Conservation (phyloP, 2,113 vertebrate species). For the Mungos mungo region DNA sequence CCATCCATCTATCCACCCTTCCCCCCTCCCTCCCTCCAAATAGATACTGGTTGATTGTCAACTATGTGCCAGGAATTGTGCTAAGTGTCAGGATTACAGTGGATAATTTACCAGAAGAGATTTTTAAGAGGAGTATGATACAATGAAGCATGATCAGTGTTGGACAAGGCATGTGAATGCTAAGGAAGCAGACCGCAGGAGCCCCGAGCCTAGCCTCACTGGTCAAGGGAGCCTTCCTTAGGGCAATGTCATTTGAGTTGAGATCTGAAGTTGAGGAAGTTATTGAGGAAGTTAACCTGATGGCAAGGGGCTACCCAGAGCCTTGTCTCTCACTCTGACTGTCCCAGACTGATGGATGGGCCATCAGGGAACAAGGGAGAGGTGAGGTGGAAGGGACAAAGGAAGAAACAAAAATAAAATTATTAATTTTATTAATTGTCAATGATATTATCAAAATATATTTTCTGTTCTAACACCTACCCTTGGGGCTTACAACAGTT, state of each 20-base stretch:
- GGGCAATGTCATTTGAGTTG: not conserved
- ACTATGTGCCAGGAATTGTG: not conserved
- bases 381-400: not conserved
- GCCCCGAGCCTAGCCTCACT: not conserved
- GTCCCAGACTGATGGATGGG: not conserved
- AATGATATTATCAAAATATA: conserved; percentile 7
- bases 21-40: not conserved
- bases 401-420: not conserved
- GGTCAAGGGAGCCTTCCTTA: not conserved
- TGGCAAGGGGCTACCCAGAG: not conserved
- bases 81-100: not conserved
- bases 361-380: not conserved
- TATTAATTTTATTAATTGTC: not conserved
- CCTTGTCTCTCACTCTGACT: not conserved
- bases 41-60: not conserved
- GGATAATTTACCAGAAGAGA: not conserved
- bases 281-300: not conserved
- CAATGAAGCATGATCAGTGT: not conserved
- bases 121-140: not conserved
- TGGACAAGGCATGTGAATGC: not conserved
- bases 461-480: conserved; percentile 2
- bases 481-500: not conserved
- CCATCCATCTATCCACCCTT: not conserved
- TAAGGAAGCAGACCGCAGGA: not conserved
- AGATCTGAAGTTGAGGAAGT: not conserved